Evolutionary conservation across 1,140 invertebrate genomes (phyloP), one percentile per base, ranked within the genome.

Genomic region (Scaptodrosophila lebanonensis): DNA sequence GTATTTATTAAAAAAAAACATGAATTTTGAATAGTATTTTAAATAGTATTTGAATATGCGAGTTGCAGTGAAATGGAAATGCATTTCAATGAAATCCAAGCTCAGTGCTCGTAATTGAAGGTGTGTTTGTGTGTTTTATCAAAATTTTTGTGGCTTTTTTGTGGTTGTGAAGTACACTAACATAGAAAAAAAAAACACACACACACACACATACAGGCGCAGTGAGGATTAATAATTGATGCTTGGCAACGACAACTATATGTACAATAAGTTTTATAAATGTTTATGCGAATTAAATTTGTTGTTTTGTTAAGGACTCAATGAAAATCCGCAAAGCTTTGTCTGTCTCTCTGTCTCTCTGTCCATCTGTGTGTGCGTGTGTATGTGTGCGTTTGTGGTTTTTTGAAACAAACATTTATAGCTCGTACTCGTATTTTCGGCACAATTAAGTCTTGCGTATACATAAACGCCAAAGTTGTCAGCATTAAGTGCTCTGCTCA

Each of bases 381-480:
- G 40, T 22, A 5, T 30, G 30, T 50, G 17, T 38, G 16, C n/a
- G 43, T 51, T 43, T 30, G 45, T 13, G 54, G 42, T 30, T 47
- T 39, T 11, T 40, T 39, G n/a, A 65, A 38, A 73, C 16, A 68
- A 32, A 61, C 62, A 67, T 72, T 65, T 65, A 79, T 82, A 48
- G 59, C 54, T 60, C 53, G 73, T 59, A 73, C 82, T n/a, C n/a
- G n/a, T n/a, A n/a, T 77, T 66, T 58, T 57, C 54, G 65, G 56
- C 64, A 73, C 73, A 77, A 79, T 79, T 77, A 79, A 73, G 73
- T 79, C 71, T 79, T 79, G 68, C 51, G 56, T 66, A n/a, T n/a
- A 76, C 62, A 76, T 76, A 76, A 76, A 67, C 66, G 72, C 65
- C 49, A 54, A 79, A 72, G 59, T 79, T 76, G 72, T 70, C 63